Evolutionary conservation across 2,888 invertebrate species (phyloP).

Genomic region (Apoda limacodes): DNA sequence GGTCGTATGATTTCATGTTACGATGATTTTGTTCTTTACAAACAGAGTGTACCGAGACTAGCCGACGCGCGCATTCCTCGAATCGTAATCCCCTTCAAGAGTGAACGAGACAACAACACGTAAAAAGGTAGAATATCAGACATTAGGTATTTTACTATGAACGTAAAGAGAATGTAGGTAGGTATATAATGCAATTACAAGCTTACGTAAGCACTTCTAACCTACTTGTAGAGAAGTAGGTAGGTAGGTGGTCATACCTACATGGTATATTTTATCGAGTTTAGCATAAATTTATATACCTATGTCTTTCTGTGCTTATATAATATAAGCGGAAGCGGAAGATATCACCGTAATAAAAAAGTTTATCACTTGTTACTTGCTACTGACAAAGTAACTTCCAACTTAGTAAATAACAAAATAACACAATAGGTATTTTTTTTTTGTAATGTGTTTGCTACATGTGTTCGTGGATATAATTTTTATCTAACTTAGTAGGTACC

Average conservation of each 20-base stretch:
- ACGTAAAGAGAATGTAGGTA: slow-evolving; percentile 57
- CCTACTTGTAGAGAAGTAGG: slow-evolving; percentile 38
- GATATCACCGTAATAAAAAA: background rate
- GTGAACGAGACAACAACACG: slow-evolving; percentile 50
- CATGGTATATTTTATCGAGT: no score
- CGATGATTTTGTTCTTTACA: slow-evolving; percentile 27
- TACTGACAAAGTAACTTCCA: no score
- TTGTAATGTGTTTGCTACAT: no score
- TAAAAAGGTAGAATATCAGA: slow-evolving; percentile 67
- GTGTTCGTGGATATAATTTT: no score
- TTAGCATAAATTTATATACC: no score
- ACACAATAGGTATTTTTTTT: no score
- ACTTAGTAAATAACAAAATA: no score
- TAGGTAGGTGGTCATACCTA: no score
- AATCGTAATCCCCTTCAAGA: slow-evolving; percentile 55
- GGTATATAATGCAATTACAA: slow-evolving; percentile 60
- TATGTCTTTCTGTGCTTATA: slow-evolving; percentile 19
- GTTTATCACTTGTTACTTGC: no score
- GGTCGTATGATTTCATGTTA: background rate
- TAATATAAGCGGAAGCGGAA: slow-evolving; percentile 1
- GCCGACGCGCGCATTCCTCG: slow-evolving; percentile 67
- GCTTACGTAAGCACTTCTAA: slow-evolving; percentile 56
- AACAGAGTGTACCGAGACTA: slow-evolving; percentile 49
- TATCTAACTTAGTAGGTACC: no score
- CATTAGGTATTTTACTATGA: slow-evolving; percentile 65